Conservation (phyloP, 2,797 vertebrate species). For the Prunella strophiata region DNA sequence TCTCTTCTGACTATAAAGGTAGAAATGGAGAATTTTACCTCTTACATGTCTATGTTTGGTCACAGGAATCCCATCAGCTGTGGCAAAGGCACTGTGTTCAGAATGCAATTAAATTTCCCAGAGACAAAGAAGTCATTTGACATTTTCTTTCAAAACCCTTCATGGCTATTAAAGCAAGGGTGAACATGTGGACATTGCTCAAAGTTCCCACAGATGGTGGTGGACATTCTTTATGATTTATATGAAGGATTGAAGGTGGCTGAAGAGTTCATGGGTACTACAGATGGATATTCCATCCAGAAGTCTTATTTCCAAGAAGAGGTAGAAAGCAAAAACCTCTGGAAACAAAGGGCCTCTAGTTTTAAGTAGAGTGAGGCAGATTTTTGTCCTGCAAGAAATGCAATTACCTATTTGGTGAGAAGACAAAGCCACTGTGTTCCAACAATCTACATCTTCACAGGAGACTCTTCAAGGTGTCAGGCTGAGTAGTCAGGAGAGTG, state of each 20-base stretch:
- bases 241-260: not conserved
- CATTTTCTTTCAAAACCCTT: not conserved
- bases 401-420: not conserved
- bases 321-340: not conserved
- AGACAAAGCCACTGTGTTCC: not conserved
- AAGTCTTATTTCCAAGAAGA: not conserved
- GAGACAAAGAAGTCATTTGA: not conserved
- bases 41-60: not conserved
- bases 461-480: not conserved
- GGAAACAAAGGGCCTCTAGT: not conserved
- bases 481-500: conserved; percentile 55
- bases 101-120: not conserved
- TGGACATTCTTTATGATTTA: not conserved
- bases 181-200: fast-evolving
- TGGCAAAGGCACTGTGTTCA: not conserved
- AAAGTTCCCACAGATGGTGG: not conserved
- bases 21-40: conserved; percentile 1
- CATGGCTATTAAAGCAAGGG: not conserved
- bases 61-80: not conserved
- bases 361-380: not conserved
- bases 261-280: not conserved
- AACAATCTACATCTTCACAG: not conserved
- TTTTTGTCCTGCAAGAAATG: not conserved
- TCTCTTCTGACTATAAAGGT: not conserved
- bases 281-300: not conserved